Evolutionary conservation across 2,797 vertebrate genomes (phyloP).

Genomic region (Xenentodon cancila): DNA sequence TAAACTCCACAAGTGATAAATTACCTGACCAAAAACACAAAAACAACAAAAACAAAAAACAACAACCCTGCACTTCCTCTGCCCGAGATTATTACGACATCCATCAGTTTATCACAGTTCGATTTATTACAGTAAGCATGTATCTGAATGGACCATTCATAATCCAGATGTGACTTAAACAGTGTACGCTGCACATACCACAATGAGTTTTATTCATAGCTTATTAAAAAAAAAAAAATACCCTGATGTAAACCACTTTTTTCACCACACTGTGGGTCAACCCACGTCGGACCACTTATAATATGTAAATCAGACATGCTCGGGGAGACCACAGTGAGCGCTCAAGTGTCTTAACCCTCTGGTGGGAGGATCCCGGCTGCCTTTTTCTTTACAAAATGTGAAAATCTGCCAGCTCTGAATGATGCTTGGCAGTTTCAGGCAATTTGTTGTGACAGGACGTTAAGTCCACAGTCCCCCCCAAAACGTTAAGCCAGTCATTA

Average conservation of each 20-base stretch:
- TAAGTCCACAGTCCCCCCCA: constrained; percentile 9
- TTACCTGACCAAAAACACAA: constrained; percentile 15
- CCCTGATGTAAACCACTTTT: constrained; percentile 23
- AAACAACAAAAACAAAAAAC: constrained; percentile 1
- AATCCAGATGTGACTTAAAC: constrained; percentile 56
- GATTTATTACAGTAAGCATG: constrained; percentile 39
- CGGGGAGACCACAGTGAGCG: not conserved
- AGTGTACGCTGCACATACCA: constrained; percentile 30
- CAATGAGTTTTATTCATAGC: constrained; percentile 37
- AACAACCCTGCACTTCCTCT: constrained; percentile 13
- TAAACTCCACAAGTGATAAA: constrained; percentile 41
- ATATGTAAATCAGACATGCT: too few species aligned
- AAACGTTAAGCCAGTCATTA: constrained; percentile 14
- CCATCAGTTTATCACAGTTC: constrained; percentile 49
- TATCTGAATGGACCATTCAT: constrained; percentile 56
- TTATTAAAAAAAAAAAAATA: constrained; percentile 14
- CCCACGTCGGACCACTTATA: constrained; percentile 30
- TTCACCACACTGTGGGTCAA: not conserved
- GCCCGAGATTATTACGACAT: constrained; percentile 16
- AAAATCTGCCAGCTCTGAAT: not conserved
- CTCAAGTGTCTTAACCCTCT: not conserved
- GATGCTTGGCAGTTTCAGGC: constrained; percentile 3
- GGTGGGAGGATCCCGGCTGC: too few species aligned
- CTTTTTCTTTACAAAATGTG: too few species aligned
- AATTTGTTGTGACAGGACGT: constrained; percentile 31